phyloP scores from a whole-genome alignment of 2,888 invertebrate genomes.

The Pristionchus exspectatus region DNA sequence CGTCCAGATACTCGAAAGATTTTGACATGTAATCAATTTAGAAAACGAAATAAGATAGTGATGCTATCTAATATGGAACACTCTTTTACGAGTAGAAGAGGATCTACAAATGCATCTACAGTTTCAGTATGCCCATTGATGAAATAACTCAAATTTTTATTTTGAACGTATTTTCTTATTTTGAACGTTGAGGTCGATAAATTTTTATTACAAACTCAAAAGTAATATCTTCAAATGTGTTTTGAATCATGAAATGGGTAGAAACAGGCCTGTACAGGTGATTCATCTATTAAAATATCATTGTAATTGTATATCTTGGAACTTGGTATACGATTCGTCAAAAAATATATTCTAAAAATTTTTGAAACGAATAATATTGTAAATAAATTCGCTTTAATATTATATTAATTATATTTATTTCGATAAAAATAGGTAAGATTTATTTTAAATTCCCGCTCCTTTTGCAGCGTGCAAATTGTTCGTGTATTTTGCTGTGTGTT shows the following conservation, averaged over 20 bases:
- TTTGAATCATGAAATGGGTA: too few species aligned
- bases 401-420: not conserved
- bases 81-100: not conserved
- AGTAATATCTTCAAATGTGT: too few species aligned
- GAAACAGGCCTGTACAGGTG: too few species aligned
- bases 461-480: too few species aligned
- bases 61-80: not conserved
- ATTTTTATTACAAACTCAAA: too few species aligned
- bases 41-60: not conserved
- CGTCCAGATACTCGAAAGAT: constrained; percentile 13
- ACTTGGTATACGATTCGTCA: not conserved
- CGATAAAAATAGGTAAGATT: too few species aligned
- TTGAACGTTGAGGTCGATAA: not conserved
- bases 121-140: constrained; percentile 8
- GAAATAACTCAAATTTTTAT: not conserved
- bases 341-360: not conserved
- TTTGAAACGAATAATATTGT: not conserved
- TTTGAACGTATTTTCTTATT: not conserved
- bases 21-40: not conserved
- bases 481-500: too few species aligned
- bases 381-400: not conserved
- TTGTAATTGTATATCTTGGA: too few species aligned
- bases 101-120: constrained; percentile 2
- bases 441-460: too few species aligned
- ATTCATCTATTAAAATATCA: too few species aligned